Percentiles rank a stretch among this genome's conserved stretches.
Conservation (phyloP, 2,797 vertebrate species). For the Heteromormyrus szaboi region DNA sequence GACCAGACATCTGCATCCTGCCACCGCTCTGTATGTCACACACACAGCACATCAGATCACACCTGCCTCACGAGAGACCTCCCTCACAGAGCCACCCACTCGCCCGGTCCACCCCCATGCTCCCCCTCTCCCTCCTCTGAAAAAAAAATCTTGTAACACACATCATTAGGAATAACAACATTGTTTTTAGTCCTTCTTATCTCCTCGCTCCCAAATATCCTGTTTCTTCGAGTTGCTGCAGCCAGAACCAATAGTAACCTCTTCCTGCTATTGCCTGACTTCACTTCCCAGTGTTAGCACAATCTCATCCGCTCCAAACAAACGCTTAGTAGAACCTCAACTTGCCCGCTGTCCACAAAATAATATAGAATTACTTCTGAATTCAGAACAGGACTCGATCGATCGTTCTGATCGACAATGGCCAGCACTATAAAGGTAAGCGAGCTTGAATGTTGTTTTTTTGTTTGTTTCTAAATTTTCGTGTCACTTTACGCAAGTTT, state of each 20-base stretch:
- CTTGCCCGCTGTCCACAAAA: constrained; percentile 32
- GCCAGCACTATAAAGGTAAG: constrained; percentile 89
- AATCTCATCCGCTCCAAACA: constrained; percentile 89
- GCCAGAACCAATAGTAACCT: constrained; percentile 87
- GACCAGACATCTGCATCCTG: constrained; percentile 72
- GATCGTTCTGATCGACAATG: constrained; percentile 73
- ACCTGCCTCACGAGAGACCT: constrained; percentile 60
- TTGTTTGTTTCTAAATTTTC: constrained; percentile 54
- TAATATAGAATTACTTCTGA: constrained; percentile 50
- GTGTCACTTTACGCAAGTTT: constrained; percentile 17
- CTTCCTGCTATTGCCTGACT: constrained; percentile 88
- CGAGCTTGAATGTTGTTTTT: constrained; percentile 36
- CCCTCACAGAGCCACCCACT: constrained; percentile 39
- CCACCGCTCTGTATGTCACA: constrained; percentile 47
- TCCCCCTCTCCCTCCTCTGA: constrained; percentile 17
- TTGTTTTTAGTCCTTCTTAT: constrained; percentile 86
- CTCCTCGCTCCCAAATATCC: constrained; percentile 88
- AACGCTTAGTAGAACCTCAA: constrained; percentile 61
- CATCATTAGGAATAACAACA: constrained; percentile 87
- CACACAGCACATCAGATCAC: constrained; percentile 52
- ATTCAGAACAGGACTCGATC: constrained; percentile 68
- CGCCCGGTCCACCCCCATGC: background rate
- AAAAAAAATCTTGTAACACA: constrained; percentile 58
- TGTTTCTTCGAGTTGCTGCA: constrained; percentile 77
- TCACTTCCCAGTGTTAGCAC: constrained; percentile 91